Base-by-base conservation (phyloP, 2,113 vertebrate species). In the Cyanocitta stelleri region DNA sequence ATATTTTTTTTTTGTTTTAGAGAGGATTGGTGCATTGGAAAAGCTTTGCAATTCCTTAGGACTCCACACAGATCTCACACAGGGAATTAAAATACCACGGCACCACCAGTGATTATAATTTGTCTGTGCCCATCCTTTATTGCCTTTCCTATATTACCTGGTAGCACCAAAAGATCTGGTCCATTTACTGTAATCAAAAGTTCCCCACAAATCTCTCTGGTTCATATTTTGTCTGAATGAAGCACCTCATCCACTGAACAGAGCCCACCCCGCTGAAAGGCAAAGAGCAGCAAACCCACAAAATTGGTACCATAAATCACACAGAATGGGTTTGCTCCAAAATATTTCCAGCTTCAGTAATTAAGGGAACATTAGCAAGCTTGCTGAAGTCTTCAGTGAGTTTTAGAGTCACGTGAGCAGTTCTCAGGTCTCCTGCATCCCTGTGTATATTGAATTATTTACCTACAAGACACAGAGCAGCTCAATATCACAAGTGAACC, bases 281-380 rank as follows among this genome's bases (percentile, higher is more conserved):
- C 24, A 93, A 95, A 85, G 62, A 91, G 79, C 72, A 88, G 52
- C 61, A 74, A 90, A 61, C 33, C 21, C 72, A 48, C 55, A 78
- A 89, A 97, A 95, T 3, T 91, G 79, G 41, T 33, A 26, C 64
- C 87, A 97, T 91, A 96, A 95, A 97, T 96, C 95, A 77, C 71
- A 95, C 80, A 91, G 56, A 84, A 88, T 37, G 79, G 41, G 48
- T 82, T 93, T 96, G 52, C 87, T 93, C 68, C 56, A 54, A 94
- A 96, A 85, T 95, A 95, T 95, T 96, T 96, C 48, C 44, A 96
- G 84, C 67, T 97, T 94, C 92, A 87, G 93, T 68, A 84, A 81
- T 75, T 67, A 86, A 59, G 39, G 63, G 39, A 80, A 41, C 27
- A 67, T 72, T 62, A 43, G 16, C 66, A 85, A 68, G 64, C 61